Evolutionary conservation across 2,888 invertebrate species (phyloP).

Genomic region (Chrysolina oricalcia): DNA sequence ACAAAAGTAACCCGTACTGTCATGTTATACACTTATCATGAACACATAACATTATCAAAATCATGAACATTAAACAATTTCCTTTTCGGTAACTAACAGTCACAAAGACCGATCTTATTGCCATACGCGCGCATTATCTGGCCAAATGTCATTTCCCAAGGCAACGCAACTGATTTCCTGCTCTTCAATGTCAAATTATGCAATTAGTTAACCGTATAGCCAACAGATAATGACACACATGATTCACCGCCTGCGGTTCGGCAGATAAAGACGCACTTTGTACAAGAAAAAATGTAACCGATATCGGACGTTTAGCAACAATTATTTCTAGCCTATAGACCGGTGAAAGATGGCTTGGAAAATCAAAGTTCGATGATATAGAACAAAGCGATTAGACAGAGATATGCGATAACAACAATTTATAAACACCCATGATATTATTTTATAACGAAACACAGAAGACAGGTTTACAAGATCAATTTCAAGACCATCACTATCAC

Average conservation of each 20-base stretch:
- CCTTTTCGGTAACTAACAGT: not conserved
- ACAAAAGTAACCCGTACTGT: not conserved
- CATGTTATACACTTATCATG: not conserved
- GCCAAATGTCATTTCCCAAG: constrained; percentile 3
- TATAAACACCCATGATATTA: no score
- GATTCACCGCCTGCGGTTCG: not conserved
- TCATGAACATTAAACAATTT: not conserved
- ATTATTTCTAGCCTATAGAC: not conserved
- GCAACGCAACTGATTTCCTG: not conserved
- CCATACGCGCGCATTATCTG: not conserved
- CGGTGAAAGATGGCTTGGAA: no score
- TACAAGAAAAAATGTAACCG: not conserved
- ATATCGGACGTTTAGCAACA: not conserved
- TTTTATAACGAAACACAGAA: no score
- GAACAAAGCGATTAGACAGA: no score
- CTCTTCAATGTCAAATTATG: constrained; percentile 15
- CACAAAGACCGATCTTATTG: not conserved
- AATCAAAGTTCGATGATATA: no score
- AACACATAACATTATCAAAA: not conserved
- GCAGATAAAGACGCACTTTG: not conserved
- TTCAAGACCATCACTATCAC: no score
- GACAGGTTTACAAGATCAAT: no score
- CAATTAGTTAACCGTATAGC: not conserved
- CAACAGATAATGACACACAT: constrained; percentile 2
- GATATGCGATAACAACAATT: no score